Conservation (phyloP, 1,140 invertebrate species). For the Samia ricini region DNA sequence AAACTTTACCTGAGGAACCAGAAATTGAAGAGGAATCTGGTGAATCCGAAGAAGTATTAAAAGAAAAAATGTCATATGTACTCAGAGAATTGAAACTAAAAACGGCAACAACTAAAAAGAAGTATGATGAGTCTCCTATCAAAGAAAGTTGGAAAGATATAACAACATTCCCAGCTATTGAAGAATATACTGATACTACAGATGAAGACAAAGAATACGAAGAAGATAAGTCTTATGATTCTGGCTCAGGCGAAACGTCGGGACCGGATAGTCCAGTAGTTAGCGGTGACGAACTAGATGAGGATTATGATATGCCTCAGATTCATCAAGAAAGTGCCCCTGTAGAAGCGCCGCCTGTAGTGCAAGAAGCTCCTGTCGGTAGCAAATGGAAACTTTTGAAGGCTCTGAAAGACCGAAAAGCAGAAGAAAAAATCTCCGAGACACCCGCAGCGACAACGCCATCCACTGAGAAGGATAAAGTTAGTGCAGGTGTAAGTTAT, state of each 20-base stretch:
- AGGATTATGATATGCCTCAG: conserved; percentile 77
- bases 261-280: conserved; percentile 89
- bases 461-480: conserved; percentile 83
- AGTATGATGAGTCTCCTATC: conserved; percentile 65
- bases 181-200: conserved; percentile 45
- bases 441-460: conserved; percentile 81
- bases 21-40: conserved; percentile 71
- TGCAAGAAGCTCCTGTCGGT: conserved; percentile 80
- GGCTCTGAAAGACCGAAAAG: conserved; percentile 92
- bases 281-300: conserved; percentile 85
- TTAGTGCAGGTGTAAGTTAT: conserved; percentile 79
- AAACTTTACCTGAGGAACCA: conserved; percentile 79
- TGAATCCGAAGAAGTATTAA: conserved; percentile 84
- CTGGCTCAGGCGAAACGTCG: conserved; percentile 90
- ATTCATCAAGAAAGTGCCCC: conserved; percentile 76
- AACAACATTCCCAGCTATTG: conserved; percentile 64
- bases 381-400: conserved; percentile 95
- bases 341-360: conserved; percentile 54
- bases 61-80: conserved; percentile 88
- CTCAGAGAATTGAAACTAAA: conserved; percentile 85
- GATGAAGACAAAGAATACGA: conserved; percentile 57
- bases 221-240: conserved; percentile 67
- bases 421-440: conserved; percentile 86
- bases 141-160: conserved; percentile 71
- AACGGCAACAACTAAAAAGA: conserved; percentile 73